Percentiles rank a stretch among this genome's conserved stretches.
Evolutionary conservation across 1,140 invertebrate genomes (phyloP).

Genomic region (Drusus annulatus): DNA sequence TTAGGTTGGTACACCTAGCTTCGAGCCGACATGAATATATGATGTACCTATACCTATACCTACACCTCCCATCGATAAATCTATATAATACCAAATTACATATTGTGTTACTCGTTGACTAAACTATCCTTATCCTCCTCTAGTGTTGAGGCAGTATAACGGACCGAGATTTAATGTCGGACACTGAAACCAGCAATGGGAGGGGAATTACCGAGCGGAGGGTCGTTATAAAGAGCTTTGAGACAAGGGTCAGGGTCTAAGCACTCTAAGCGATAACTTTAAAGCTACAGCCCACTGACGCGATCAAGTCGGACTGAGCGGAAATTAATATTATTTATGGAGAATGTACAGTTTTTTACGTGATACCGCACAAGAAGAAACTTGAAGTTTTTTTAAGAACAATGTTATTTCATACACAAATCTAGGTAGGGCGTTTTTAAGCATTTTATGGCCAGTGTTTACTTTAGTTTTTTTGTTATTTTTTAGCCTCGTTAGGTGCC

Average conservation of each 20-base stretch:
- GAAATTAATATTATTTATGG: too few relatives aligned
- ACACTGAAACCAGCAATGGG: neutral
- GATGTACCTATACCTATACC: neutral
- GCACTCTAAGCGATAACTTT: neutral
- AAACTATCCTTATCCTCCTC: neutral
- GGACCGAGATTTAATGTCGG: neutral
- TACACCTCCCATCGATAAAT: neutral
- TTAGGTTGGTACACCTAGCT: neutral
- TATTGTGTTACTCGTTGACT: neutral
- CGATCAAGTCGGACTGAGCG: too few relatives aligned
- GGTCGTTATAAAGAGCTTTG: constrained; percentile 2
- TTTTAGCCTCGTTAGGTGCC: too few relatives aligned
- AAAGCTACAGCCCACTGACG: too few relatives aligned
- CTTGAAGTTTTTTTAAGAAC: too few relatives aligned
- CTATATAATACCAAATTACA: neutral
- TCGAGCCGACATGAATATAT: neutral
- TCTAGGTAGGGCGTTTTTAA: too few relatives aligned
- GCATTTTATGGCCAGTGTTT: too few relatives aligned
- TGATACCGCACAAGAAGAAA: too few relatives aligned
- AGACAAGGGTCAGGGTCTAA: neutral
- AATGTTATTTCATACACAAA: too few relatives aligned
- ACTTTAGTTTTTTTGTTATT: too few relatives aligned
- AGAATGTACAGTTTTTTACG: too few relatives aligned
- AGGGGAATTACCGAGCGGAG: neutral
- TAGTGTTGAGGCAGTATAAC: neutral